A percentile compares a stretch with the other conserved stretches of the same genome.
Evolutionary conservation across 2,113 vertebrate genomes (phyloP).

Genomic region (Oxyura jamaicensis): DNA sequence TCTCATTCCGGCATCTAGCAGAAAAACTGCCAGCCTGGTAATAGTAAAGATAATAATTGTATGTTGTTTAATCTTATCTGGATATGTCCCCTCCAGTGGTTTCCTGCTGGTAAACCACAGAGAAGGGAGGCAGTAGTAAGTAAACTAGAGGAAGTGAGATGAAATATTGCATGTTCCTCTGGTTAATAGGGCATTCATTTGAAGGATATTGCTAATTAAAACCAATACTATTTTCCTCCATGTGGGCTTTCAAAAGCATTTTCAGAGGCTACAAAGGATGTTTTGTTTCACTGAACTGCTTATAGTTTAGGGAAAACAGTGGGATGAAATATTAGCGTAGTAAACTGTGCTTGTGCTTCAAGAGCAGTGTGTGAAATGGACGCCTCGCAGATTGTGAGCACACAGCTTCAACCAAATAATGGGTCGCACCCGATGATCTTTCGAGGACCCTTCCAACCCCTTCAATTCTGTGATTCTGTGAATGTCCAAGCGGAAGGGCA

Average conservation of each 20-base stretch:
- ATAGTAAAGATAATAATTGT: conserved; percentile 59
- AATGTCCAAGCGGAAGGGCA: neutral
- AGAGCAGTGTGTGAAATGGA: neutral
- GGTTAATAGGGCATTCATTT: conserved; percentile 24
- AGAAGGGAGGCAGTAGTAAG: conserved; percentile 37
- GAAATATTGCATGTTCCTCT: conserved; percentile 9
- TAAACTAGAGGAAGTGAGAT: conserved; percentile 50
- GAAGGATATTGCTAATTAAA: conserved; percentile 52
- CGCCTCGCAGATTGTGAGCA: neutral
- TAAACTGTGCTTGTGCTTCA: conserved; percentile 5
- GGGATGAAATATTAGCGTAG: conserved; percentile 12
- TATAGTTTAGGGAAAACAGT: neutral
- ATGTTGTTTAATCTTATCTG: conserved; percentile 63
- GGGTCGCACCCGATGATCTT: too few species aligned
- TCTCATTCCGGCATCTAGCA: conserved; percentile 37
- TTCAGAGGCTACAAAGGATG: conserved; percentile 22
- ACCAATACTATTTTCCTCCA: neutral
- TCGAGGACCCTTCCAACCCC: too few species aligned
- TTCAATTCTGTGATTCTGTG: too few species aligned
- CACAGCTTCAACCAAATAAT: neutral
- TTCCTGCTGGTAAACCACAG: conserved; percentile 72
- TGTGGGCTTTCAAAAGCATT: conserved; percentile 33
- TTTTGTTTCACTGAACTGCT: conserved; percentile 24
- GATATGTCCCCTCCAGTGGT: conserved; percentile 44
- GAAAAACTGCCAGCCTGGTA: conserved; percentile 38